Base-by-base conservation (phyloP, 1,140 invertebrate genomes). In the Scylla paramamosain region DNA sequence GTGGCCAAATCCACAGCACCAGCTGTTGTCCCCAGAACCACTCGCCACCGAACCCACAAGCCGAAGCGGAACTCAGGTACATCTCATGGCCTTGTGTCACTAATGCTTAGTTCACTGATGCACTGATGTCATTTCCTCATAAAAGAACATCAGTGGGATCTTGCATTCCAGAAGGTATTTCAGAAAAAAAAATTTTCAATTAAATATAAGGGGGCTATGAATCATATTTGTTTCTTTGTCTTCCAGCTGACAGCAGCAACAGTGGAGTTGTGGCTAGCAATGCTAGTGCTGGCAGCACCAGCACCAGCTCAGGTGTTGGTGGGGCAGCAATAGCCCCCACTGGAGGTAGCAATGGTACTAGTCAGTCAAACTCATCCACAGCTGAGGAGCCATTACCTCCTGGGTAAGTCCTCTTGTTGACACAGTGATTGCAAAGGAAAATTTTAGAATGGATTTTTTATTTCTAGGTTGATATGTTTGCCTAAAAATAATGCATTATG, bases 311-410 rank as follows among this genome's bases (percentile, higher is more conserved):
- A 59, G 31, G 88, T 31, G 83, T 20, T 45, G 29, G 84, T 0
- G 91, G 32, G 39, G 29, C 77, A 67, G 29, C 32, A 39, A 12
- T 59, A 46, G 25, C 94, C 89, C 95, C 96, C 39, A 96, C 91
- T 95, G 96, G 96, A 39, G 96, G 96, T 14, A 93, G 96, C 14
- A 96, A 95, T 25, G 82, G 86, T 45, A 95, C 96, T 96, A 96
- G 96, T 93, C 96, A 96, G 39, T 86, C 94, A 87, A 89, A 96
- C 91, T 93, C 96, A 95, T 96, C 86, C 96, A 97, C 52, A 96
- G 97, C 92, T 96, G 98, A 99, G 96, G 98, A 99, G 96, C 98
- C 98, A 0, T 97, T 99, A 94, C 98, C 98, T 0, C 97, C 98
- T 48, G 98, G 98, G 97, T 97, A 96, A 96, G 86, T 95, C 28